Evolutionary conservation across 2,888 invertebrate species (phyloP).

Genomic region (Schizaphis graminum): DNA sequence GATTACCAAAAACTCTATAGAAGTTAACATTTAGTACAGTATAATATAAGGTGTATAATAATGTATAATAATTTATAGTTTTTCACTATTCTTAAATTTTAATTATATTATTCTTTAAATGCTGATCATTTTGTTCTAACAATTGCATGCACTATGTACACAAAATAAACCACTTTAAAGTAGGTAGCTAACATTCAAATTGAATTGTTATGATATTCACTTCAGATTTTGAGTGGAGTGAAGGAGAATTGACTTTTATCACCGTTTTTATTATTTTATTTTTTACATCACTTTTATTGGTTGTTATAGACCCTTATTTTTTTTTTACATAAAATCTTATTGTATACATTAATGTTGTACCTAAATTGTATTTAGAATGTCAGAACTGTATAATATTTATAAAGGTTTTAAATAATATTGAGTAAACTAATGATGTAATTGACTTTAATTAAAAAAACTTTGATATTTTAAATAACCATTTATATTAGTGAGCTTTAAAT

Average conservation of each 20-base stretch:
- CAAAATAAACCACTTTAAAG: neutral
- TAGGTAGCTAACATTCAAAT: too few species aligned
- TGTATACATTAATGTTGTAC: neutral
- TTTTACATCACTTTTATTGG: neutral
- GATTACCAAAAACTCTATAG: neutral
- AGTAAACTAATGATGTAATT: neutral
- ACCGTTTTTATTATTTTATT: neutral
- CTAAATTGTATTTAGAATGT: slow-evolving; percentile 1
- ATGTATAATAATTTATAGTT: neutral
- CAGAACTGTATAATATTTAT: neutral
- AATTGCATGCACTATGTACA: neutral
- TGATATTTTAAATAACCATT: neutral
- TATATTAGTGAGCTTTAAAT: neutral
- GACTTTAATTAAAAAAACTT: neutral
- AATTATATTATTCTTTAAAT: neutral
- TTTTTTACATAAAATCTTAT: neutral
- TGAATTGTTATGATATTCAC: neutral
- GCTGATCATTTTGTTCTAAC: neutral
- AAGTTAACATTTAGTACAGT: neutral
- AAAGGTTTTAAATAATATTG: neutral
- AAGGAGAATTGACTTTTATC: neutral
- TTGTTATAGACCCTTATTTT: neutral
- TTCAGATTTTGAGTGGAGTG: neutral
- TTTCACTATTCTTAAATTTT: neutral
- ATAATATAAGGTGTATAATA: neutral